Evolutionary conservation across 1,140 invertebrate species (phyloP), one percentile per base, ranked within the genome.

Genomic region (Littorina saxatilis): DNA sequence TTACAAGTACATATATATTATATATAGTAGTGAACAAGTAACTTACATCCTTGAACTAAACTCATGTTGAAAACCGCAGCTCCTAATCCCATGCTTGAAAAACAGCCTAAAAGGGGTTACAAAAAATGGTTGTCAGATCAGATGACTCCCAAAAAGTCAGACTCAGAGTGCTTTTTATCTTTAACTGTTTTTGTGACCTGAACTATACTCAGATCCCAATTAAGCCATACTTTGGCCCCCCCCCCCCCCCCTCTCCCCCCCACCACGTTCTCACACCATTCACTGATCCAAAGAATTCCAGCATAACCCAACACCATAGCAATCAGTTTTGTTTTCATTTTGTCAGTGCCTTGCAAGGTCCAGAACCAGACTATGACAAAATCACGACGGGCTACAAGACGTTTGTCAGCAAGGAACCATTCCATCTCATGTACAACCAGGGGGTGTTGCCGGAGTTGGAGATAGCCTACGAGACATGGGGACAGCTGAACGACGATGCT

Each of bases 401-500:
- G 0, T 91, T 88, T 75, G 82, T 63, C 37, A 72, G 84, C 78
- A 61, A 84, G 1, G 37, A 90, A 55, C 90, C 91, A 2, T 92
- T 92, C 80, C 55, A 82, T 39, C 63, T 92, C 27, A 90, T 89
- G 80, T 88, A 91, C 73, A 87, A 88, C 66, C 82, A 87, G 13
- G 88, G 87, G 2, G 75, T 90, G 0, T 61, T 93, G 15, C 91
- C 92, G 3, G 86, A 90, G 32, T 55, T 92, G 13, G 83, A 90
- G 1, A 68, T 93, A 7, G 92, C 92, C 0, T 93, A 93, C 79
- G 92, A 93, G 77, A 93, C 92, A 1, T 93, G 91, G 91, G 92
- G 92, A 35, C 74, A 88, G 61, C 83, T 93, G 32, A 93, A 93
- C 82, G 84, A 89, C 63, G 87, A 87, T 20, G 86, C 86, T 82